These are phyloP conservation scores for Eupeodes corollae DNA, from an alignment of 1,140 invertebrate genomes.

Conservation along the genomic window DNA sequence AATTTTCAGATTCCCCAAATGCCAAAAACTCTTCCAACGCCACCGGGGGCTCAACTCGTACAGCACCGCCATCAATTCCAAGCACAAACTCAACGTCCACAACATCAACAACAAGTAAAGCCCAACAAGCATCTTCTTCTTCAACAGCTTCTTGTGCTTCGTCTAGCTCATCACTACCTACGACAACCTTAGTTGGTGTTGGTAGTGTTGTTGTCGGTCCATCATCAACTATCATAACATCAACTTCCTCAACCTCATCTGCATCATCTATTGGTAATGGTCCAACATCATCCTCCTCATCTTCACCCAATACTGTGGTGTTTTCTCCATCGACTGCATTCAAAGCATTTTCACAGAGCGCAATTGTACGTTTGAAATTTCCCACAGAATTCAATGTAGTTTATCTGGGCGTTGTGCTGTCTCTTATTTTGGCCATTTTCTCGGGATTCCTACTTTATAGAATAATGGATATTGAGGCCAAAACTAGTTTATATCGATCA, in stretches of 20 bases:
- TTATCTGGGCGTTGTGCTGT: conserved; percentile 22
- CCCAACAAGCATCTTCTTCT: conserved; percentile 7
- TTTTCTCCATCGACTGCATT: background rate
- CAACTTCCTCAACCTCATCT: background rate
- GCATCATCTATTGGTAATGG: background rate
- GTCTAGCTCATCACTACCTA: conserved; percentile 12
- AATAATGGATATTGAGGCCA: conserved; percentile 26
- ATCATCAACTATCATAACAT: background rate
- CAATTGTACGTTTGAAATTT: conserved; percentile 12
- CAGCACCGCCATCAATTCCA: background rate
- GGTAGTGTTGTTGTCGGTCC: background rate
- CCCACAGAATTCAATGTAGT: conserved; percentile 20
- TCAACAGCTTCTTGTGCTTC: conserved; percentile 11
- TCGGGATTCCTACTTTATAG: conserved; percentile 27
- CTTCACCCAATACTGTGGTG: background rate
- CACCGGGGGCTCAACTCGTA: background rate
- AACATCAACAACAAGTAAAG: background rate
- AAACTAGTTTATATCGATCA: conserved; percentile 16
- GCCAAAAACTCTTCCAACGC: background rate
- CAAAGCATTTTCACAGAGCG: conserved; percentile 1
- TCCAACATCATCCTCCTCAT: background rate
- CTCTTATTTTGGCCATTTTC: conserved; percentile 22
- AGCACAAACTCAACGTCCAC: background rate
- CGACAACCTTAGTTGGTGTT: conserved; percentile 4
- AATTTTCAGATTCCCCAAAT: background rate